phyloP scores from a whole-genome alignment of 2,113 vertebrate species.

The Motacilla tschutschensis region DNA sequence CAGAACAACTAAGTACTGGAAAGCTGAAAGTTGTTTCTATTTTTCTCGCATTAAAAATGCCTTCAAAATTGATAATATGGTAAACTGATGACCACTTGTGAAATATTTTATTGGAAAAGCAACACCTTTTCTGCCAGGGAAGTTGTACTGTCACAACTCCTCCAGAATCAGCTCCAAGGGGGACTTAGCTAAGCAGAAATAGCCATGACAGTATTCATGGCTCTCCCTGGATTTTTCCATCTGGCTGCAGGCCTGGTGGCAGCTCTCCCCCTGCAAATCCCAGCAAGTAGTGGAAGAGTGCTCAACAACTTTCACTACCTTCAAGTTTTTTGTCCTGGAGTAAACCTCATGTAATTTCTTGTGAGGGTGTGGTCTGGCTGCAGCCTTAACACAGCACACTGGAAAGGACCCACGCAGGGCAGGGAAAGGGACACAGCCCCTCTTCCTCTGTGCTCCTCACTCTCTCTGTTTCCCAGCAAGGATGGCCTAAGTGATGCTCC shows the following conservation, averaged over 20 bases:
- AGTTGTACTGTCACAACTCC: neutral
- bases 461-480: neutral
- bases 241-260: neutral
- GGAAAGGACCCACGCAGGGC: neutral
- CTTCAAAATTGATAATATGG: neutral
- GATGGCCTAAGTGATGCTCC: accelerated
- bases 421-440: neutral
- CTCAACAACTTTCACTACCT: neutral
- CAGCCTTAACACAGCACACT: neutral
- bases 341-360: neutral
- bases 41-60: neutral
- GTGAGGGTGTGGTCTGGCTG: neutral
- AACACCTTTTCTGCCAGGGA: neutral
- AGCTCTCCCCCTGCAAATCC: neutral
- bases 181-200: neutral
- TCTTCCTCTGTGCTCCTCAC: neutral
- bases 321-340: neutral
- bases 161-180: neutral
- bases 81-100: neutral
- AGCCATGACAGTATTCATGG: neutral
- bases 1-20: neutral
- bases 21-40: neutral
- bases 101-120: neutral
- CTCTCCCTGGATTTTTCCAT: neutral
- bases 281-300: neutral